These are phyloP conservation scores for Furnarius figulus DNA, from an alignment of 2,113 vertebrate genomes.

Conservation along the genomic window DNA sequence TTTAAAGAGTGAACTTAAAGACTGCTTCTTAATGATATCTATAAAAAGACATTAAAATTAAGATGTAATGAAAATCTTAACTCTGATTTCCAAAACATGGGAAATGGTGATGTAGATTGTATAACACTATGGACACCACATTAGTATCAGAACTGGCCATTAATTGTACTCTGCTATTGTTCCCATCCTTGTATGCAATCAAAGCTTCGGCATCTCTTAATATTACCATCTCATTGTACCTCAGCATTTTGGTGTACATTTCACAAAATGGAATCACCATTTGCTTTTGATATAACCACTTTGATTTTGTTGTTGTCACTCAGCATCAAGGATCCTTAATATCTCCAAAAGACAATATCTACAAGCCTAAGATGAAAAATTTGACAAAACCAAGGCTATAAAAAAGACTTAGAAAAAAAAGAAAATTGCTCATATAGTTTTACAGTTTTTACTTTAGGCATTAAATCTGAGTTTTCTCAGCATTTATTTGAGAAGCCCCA, in stretches of 20 bases:
- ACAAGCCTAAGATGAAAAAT: background rate
- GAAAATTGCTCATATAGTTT: background rate
- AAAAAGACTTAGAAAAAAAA: background rate
- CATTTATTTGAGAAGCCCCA: background rate
- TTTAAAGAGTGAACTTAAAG: background rate
- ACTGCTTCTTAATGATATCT: background rate
- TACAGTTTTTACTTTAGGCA: background rate
- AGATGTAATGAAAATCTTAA: background rate
- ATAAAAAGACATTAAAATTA: background rate
- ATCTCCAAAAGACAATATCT: background rate
- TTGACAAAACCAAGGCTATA: background rate
- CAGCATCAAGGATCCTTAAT: background rate
- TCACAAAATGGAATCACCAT: background rate
- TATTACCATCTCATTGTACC: background rate
- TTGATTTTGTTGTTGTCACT: background rate
- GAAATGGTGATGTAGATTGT: background rate
- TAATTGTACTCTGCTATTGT: background rate
- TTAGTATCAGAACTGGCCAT: background rate
- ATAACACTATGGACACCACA: background rate
- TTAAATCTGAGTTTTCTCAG: background rate
- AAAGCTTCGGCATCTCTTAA: background rate
- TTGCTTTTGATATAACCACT: background rate
- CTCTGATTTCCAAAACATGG: background rate
- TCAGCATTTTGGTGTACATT: background rate
- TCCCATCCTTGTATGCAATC: background rate